These are phyloP conservation scores for Pollenia angustigena DNA, from an alignment of 2,888 invertebrate genomes.

Conservation along the genomic window DNA sequence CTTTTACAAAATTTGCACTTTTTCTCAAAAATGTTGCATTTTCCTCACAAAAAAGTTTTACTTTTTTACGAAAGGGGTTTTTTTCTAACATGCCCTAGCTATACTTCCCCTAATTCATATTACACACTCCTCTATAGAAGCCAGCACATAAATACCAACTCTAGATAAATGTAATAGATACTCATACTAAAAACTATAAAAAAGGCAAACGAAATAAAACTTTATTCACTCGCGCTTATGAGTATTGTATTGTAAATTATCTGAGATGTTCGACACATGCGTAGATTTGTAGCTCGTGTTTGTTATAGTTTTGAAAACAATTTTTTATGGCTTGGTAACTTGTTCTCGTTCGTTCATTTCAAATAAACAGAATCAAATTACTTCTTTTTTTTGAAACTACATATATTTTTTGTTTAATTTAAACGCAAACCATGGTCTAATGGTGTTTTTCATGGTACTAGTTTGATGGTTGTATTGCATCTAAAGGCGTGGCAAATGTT, in stretches of 20 bases:
- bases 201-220: background rate
- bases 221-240: conserved; percentile 41
- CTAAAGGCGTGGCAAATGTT: conserved; percentile 69
- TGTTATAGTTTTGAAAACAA: conserved; percentile 33
- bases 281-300: conserved; percentile 69
- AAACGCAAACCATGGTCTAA: conserved; percentile 55
- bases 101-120: conserved; percentile 41
- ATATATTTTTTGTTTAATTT: conserved; percentile 14
- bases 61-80: no score
- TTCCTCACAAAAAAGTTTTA: no score
- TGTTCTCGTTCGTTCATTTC: conserved; percentile 25
- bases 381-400: conserved; percentile 15
- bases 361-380: conserved; percentile 59
- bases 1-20: no score
- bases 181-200: background rate
- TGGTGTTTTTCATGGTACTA: conserved; percentile 46
- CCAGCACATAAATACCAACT: conserved; percentile 12
- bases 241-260: conserved; percentile 62
- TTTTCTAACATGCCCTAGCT: background rate
- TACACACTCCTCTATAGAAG: background rate
- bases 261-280: conserved; percentile 71
- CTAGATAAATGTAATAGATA: conserved; percentile 59
- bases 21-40: no score
- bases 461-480: conserved; percentile 36
- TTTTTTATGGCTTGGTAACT: conserved; percentile 35